phyloP scores from a whole-genome alignment of 1,140 invertebrate genomes.

The Sitodiplosis mosellana region DNA sequence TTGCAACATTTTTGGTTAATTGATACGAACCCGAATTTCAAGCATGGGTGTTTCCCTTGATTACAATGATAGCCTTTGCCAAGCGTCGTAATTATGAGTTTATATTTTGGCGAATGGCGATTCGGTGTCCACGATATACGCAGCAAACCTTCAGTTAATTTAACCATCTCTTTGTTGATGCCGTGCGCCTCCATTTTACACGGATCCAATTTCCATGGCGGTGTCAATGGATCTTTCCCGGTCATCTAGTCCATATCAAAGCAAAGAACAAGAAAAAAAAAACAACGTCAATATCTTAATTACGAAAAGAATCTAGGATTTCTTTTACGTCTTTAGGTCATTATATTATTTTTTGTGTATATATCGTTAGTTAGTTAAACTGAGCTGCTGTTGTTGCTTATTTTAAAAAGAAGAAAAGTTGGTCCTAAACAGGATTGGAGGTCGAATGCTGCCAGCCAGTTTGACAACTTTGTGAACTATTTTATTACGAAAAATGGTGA shows the following conservation, averaged over 20 bases:
- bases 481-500: neutral
- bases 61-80: constrained; percentile 22
- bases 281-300: too few relatives aligned
- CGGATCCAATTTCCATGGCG: constrained; percentile 22
- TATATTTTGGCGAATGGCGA: constrained; percentile 14
- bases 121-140: constrained; percentile 21
- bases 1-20: neutral
- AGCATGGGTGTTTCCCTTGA: constrained; percentile 18
- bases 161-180: constrained; percentile 19
- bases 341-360: too few relatives aligned
- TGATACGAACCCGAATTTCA: constrained; percentile 19
- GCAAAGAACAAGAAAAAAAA: too few relatives aligned
- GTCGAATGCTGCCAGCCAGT: neutral
- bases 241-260: constrained; percentile 21
- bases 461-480: neutral
- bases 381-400: neutral
- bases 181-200: constrained; percentile 18
- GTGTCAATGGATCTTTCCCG: constrained; percentile 18
- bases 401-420: neutral
- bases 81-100: constrained; percentile 22
- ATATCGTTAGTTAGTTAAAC: too few relatives aligned
- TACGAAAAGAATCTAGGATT: too few relatives aligned
- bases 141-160: constrained; percentile 20
- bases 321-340: too few relatives aligned
- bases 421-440: neutral